Evolutionary conservation across 2,888 invertebrate species (phyloP).

Genomic region (Carcina quercana): DNA sequence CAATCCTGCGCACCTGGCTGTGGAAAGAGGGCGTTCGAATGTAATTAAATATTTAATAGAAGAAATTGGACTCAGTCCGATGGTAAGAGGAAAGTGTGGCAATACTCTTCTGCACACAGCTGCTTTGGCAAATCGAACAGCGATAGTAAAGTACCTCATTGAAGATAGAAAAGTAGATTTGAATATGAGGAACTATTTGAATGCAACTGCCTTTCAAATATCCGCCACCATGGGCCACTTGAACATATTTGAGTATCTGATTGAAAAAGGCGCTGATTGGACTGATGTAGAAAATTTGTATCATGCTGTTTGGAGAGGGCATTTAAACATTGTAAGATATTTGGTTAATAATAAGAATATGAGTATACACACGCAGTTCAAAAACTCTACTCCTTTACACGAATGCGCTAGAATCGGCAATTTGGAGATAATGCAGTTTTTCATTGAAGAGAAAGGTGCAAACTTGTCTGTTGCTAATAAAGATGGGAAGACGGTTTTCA

Average conservation of each 20-base stretch:
- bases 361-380: neutral
- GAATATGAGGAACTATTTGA: neutral
- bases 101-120: neutral
- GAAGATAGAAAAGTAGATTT: neutral
- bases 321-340: conserved; percentile 1
- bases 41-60: neutral
- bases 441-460: conserved; percentile 3
- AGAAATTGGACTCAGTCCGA: neutral
- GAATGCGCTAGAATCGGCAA: conserved; percentile 1
- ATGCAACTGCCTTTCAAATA: neutral
- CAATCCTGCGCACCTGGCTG: neutral
- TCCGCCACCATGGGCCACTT: neutral
- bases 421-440: conserved; percentile 5
- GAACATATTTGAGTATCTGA: neutral
- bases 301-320: neutral
- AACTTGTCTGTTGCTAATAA: conserved; percentile 4
- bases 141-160: neutral
- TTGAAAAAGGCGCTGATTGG: neutral
- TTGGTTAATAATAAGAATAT: conserved; percentile 1
- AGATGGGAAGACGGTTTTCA: conserved; percentile 5
- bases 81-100: neutral
- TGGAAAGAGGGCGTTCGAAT: neutral
- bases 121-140: neutral
- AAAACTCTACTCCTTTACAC: no score
- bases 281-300: neutral